phyloP scores from a whole-genome alignment of 2,113 vertebrate species.

The Thermophis baileyi region DNA sequence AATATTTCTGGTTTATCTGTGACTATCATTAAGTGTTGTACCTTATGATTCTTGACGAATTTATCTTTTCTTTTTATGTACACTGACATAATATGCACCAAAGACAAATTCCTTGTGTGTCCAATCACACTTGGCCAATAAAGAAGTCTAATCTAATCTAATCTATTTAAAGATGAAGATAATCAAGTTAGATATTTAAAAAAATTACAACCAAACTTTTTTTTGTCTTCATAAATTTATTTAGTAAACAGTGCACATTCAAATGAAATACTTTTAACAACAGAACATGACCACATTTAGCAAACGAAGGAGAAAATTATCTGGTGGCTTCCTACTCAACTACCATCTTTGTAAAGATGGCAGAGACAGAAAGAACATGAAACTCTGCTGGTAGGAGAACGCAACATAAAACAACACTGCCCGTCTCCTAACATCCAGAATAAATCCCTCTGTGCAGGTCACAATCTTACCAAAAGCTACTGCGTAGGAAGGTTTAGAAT shows the following conservation, averaged over 20 bases:
- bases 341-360: conserved; percentile 47
- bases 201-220: background rate
- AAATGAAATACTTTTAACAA: conserved; percentile 48
- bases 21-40: too few relatives aligned
- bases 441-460: conserved; percentile 41
- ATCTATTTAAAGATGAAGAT: background rate
- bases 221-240: conserved; percentile 55
- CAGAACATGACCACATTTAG: conserved; percentile 51
- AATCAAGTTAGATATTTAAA: background rate
- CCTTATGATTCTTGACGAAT: too few relatives aligned
- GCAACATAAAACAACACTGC: conserved; percentile 39
- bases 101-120: too few relatives aligned
- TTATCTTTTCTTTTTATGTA: too few relatives aligned
- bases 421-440: conserved; percentile 1
- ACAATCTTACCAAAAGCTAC: conserved; percentile 41
- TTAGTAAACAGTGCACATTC: conserved; percentile 60
- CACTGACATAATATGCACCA: too few relatives aligned
- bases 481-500: conserved; percentile 52
- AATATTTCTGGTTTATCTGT: background rate
- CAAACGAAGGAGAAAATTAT: conserved; percentile 29
- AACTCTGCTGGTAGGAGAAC: conserved; percentile 45
- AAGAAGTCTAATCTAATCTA: too few relatives aligned
- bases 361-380: conserved; percentile 41
- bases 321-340: conserved; percentile 18
- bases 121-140: too few relatives aligned